Evolutionary conservation across 1,140 invertebrate species (phyloP), one percentile per base, ranked within the genome.

Genomic region (Hypothenemus hampei): DNA sequence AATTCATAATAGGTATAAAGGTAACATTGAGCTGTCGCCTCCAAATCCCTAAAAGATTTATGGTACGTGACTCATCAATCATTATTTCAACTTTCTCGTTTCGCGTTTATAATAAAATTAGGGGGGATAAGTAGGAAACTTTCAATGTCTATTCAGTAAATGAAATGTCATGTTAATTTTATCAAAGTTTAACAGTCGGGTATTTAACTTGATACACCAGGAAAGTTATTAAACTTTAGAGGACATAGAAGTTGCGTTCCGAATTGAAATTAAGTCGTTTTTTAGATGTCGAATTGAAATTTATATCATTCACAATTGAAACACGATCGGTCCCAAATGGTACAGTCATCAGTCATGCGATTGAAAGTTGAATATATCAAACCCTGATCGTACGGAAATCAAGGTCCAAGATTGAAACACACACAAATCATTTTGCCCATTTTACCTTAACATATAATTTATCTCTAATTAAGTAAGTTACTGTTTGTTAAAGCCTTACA

Each of bases 221-320:
- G n/a, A n/a, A n/a, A n/a, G n/a, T n/a, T n/a, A n/a, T n/a, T n/a
- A n/a, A n/a, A n/a, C n/a, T n/a, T n/a, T n/a, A n/a, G n/a, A n/a
- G n/a, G n/a, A n/a, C n/a, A n/a, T n/a, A n/a, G n/a, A n/a, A n/a
- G n/a, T n/a, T n/a, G n/a, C n/a, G n/a, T n/a, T n/a, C n/a, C n/a
- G n/a, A n/a, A n/a, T n/a, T n/a, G n/a, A n/a, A n/a, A n/a, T n/a
- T n/a, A n/a, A n/a, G n/a, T n/a, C n/a, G n/a, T n/a, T n/a, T n/a
- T n/a, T n/a, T n/a, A n/a, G n/a, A n/a, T n/a, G n/a, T n/a, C n/a
- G n/a, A n/a, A n/a, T n/a, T n/a, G n/a, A n/a, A n/a, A n/a, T n/a
- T n/a, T n/a, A n/a, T n/a, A n/a, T n/a, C n/a, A 44, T 44, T 44
- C 40, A 44, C 40, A 44, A 44, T 22, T 44, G 40, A 44, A 44